These are phyloP conservation scores for Mirza zaza DNA, from an alignment of 2,113 vertebrate genomes.

Conservation along the genomic window DNA sequence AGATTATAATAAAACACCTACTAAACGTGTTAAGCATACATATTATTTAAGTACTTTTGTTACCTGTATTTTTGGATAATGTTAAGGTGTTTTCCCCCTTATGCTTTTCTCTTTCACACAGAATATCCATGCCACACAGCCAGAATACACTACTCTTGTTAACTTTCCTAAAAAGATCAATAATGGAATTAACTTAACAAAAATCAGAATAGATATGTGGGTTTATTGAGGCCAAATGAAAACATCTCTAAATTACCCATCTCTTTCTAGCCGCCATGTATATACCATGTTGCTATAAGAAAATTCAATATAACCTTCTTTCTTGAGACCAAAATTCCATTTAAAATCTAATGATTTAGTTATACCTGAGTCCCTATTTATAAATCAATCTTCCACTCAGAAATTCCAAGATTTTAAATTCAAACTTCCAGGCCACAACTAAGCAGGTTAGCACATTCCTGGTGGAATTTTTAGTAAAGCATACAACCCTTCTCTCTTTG, in stretches of 20 bases:
- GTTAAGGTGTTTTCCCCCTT: background rate
- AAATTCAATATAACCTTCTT: background rate
- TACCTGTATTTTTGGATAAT: background rate
- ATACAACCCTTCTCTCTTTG: background rate
- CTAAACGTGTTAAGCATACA: background rate
- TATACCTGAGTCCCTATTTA: background rate
- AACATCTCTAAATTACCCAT: background rate
- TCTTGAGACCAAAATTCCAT: background rate
- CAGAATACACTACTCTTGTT: background rate
- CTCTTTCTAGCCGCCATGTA: background rate
- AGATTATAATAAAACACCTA: background rate
- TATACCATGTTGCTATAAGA: background rate
- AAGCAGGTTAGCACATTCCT: background rate
- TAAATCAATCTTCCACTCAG: background rate
- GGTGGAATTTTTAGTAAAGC: background rate
- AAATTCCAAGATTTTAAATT: background rate
- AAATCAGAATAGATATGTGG: background rate
- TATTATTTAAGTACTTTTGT: background rate
- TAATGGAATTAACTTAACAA: background rate
- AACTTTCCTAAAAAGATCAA: background rate
- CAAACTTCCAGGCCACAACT: background rate
- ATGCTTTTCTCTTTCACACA: background rate
- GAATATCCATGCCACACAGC: background rate
- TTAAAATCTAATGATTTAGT: background rate
- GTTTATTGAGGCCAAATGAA: background rate